phyloP scores from a whole-genome alignment of 92 coral and sea anemone species.

The Umimayanthus kanabou region DNA sequence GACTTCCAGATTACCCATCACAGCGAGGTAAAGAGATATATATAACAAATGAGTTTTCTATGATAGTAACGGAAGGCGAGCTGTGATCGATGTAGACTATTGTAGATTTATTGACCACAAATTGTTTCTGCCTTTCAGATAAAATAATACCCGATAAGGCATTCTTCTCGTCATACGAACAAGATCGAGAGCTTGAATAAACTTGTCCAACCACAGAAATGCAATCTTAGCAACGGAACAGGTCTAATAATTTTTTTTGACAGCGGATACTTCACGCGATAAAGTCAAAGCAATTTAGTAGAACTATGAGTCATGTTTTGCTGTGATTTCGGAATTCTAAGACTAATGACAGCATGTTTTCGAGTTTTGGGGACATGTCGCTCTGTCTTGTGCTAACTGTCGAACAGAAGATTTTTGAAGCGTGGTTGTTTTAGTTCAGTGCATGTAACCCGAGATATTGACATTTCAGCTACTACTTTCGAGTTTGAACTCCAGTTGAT shows the following conservation, averaged over 20 bases:
- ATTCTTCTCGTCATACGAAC: background rate
- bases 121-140: background rate
- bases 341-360: slow-evolving; percentile 10
- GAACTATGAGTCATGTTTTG: background rate
- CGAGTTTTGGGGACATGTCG: background rate
- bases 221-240: slow-evolving; percentile 4
- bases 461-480: slow-evolving; percentile 5
- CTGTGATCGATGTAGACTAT: background rate
- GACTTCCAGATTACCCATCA: background rate
- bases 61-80: slow-evolving; percentile 20
- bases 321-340: background rate
- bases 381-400: no score
- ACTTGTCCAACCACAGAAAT: slow-evolving; percentile 28
- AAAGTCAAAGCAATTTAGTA: slow-evolving; percentile 22
- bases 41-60: slow-evolving; percentile 10
- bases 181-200: background rate
- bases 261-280: slow-evolving; percentile 13
- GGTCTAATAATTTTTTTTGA: slow-evolving; percentile 5
- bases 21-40: background rate
- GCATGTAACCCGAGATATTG: slow-evolving; percentile 16
- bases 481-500: slow-evolving; percentile 10
- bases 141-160: background rate
- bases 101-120: slow-evolving; percentile 5
- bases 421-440: background rate
- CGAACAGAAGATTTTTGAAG: background rate